Evolutionary conservation across 1,140 invertebrate species (phyloP), one percentile per base, ranked within the genome.

Genomic region (Pseudomyrmex gracilis): DNA sequence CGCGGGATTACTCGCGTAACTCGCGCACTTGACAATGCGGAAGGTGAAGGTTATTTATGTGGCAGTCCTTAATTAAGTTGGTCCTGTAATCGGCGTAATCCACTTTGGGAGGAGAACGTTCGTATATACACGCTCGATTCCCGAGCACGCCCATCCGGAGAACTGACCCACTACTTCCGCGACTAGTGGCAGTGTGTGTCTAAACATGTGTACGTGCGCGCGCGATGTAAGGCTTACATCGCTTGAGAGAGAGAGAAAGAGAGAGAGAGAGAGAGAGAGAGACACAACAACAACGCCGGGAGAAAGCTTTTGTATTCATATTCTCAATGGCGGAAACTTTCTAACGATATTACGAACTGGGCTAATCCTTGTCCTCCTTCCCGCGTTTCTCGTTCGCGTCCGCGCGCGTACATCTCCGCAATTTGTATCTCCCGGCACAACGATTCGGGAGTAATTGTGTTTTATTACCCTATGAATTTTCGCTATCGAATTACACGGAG

Each of bases 11-110:
- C 71, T 73, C 77, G 70, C 63, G 84, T 66, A 73, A 83, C 84
- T 86, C 58, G 67, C 60, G 43, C 77, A 63, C 85, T 87, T 87
- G 80, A 87, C 68, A 70, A 57, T 60, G 55, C 55, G 49, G 85
- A 68, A 73, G 66, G 66, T 49, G 77, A 82, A 83, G 63, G 87
- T 88, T 87, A 88, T 88, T 88, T 88, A 88, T 85, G 83, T 76
- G 83, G 71, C 74, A 47, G 58, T 45, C 58, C 71, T 68, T 85
- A 87, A 88, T 88, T 88, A 87, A 87, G 70, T 85, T 77, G 55
- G 47, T 57, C 71, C 76, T 82, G 83, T 76, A 77, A 88, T 88
- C 86, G 83, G 9, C 8, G 83, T 85, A 89, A 89, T 88, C 86
- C 86, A 89, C 86, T 89, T 89, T 88, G 57, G 43, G 60, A 34